Conservation (phyloP, 37 sponge, comb jelly and placozoan genomes). For the Lycopodina hypogea region DNA sequence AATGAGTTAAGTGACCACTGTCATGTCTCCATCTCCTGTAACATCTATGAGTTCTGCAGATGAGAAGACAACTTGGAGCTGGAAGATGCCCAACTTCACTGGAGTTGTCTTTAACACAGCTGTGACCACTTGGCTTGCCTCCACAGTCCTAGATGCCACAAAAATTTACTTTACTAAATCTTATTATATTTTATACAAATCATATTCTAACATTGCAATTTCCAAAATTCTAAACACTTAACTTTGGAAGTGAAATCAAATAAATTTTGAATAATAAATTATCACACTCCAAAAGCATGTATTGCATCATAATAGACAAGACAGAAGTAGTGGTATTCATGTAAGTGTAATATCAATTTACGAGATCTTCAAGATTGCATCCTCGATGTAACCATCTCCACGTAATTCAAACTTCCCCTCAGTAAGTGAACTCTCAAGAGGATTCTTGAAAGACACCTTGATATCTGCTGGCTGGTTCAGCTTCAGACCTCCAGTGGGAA, state of each 20-base stretch:
- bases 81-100: neutral
- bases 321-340: too few relatives aligned
- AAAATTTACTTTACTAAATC: neutral
- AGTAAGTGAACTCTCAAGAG: constrained; percentile 31
- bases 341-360: too few relatives aligned
- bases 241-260: too few relatives aligned
- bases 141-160: constrained; percentile 14
- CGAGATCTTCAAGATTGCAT: neutral
- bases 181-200: neutral
- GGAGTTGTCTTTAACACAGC: constrained; percentile 36
- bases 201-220: neutral
- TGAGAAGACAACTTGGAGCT: constrained; percentile 24
- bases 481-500: constrained; percentile 50
- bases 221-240: neutral
- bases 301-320: too few relatives aligned
- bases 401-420: constrained; percentile 21
- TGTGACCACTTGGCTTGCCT: constrained; percentile 1
- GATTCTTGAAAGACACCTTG: constrained; percentile 42
- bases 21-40: constrained; percentile 14
- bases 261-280: too few relatives aligned
- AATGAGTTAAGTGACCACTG: constrained; percentile 6
- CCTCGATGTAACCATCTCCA: constrained; percentile 8
- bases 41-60: constrained; percentile 34
- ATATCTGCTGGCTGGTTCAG: constrained; percentile 40
- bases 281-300: too few relatives aligned